A percentile compares a stretch with the other conserved stretches of the same genome.
Evolutionary conservation across 2,888 invertebrate species (phyloP).

Genomic region (Carabus problematicus): DNA sequence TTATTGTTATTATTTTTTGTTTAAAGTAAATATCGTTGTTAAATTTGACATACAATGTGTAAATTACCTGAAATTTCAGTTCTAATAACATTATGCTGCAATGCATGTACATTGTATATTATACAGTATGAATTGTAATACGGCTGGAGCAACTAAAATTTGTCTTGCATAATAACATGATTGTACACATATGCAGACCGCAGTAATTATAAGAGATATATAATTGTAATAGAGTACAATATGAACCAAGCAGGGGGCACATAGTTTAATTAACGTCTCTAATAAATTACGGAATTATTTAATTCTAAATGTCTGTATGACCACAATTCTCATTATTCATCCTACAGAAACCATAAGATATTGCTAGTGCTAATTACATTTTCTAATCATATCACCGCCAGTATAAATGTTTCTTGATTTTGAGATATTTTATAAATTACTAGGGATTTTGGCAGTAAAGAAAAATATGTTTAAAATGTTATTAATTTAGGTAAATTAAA

Average conservation of each 20-base stretch:
- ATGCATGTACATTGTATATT: no score
- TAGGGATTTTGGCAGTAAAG: no score
- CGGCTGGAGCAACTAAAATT: not conserved
- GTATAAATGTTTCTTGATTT: not conserved
- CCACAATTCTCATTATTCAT: slow-evolving; percentile 12
- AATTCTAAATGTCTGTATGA: slow-evolving; percentile 19
- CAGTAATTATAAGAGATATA: slow-evolving; percentile 32
- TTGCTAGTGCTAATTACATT: not conserved
- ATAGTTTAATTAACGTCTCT: slow-evolving; percentile 23
- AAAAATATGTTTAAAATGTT: no score
- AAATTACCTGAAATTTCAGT: no score
- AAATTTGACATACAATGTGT: no score
- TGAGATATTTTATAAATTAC: no score
- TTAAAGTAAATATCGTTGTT: no score
- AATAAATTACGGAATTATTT: slow-evolving; percentile 31
- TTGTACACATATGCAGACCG: slow-evolving; percentile 20
- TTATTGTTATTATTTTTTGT: no score
- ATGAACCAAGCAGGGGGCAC: slow-evolving; percentile 3
- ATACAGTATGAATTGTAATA: no score
- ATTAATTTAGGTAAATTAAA: no score
- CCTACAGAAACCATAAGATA: slow-evolving; percentile 5
- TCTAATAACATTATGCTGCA: no score
- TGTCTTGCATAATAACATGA: slow-evolving; percentile 15
- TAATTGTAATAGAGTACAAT: slow-evolving; percentile 20
- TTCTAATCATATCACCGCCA: not conserved